phyloP scores from a whole-genome alignment of 2,888 invertebrate species.

The Ernsta delagoae region DNA sequence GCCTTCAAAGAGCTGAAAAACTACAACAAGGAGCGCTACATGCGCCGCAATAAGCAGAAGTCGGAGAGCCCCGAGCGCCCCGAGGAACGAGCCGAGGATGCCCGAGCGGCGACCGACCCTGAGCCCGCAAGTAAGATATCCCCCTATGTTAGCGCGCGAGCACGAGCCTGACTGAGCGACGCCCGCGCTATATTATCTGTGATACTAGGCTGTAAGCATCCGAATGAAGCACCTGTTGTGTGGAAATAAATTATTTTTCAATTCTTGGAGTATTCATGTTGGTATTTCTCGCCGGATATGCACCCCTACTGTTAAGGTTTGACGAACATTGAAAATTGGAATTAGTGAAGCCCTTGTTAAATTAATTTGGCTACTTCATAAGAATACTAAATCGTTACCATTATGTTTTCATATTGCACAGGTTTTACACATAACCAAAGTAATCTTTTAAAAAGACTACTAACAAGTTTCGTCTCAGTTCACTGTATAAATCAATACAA shows the following conservation, averaged over 20 bases:
- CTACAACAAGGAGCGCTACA: conserved; percentile 86
- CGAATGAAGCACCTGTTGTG: conserved; percentile 53
- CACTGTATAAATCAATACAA: too few species aligned
- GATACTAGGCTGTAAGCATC: conserved; percentile 67
- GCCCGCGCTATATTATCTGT: conserved; percentile 51
- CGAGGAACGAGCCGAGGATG: conserved; percentile 42
- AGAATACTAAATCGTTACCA: background rate
- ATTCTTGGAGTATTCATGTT: conserved; percentile 78
- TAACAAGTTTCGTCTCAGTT: background rate
- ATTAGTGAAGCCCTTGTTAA: background rate
- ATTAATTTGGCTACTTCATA: background rate
- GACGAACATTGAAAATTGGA: background rate
- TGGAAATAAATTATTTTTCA: conserved; percentile 77
- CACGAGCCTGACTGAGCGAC: conserved; percentile 44
- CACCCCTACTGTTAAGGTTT: conserved; percentile 59
- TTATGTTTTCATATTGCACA: background rate
- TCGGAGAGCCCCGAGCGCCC: conserved; percentile 83
- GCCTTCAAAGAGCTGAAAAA: conserved; percentile 85
- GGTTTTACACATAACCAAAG: background rate
- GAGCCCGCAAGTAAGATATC: conserved; percentile 79
- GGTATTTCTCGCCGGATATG: conserved; percentile 57
- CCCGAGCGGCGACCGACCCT: conserved; percentile 45
- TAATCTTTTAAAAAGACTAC: background rate
- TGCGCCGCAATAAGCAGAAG: conserved; percentile 86
- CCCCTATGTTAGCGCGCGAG: conserved; percentile 55